A percentile compares a stretch with the other conserved stretches of the same genome.
Evolutionary conservation across 2,888 invertebrate species (phyloP).

Genomic region (Cephus spinipes): DNA sequence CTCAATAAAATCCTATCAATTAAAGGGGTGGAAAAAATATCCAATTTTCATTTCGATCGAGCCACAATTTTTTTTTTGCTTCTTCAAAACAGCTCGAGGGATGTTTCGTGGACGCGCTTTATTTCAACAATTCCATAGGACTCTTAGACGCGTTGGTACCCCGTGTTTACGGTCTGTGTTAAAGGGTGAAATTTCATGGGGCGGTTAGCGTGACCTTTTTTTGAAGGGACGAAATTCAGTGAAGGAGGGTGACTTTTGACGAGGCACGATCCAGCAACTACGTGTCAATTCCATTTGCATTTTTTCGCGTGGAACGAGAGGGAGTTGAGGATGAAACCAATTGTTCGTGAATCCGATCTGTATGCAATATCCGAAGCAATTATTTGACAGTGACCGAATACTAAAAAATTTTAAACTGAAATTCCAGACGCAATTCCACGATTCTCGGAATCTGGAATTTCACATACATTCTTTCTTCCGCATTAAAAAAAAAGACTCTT

Average conservation of each 20-base stretch:
- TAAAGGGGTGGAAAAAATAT: background rate
- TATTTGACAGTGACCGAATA: background rate
- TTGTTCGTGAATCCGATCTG: background rate
- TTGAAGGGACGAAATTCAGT: background rate
- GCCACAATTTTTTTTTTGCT: background rate
- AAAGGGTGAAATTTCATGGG: background rate
- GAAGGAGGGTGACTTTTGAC: background rate
- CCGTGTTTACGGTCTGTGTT: background rate
- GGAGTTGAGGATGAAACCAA: background rate
- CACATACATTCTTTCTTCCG: background rate
- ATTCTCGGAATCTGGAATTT: background rate
- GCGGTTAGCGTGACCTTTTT: background rate
- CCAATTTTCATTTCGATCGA: background rate
- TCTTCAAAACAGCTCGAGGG: background rate
- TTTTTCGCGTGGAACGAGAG: background rate
- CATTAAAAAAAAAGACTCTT: background rate
- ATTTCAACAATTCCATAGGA: background rate
- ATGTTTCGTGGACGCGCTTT: background rate
- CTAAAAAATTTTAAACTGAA: background rate
- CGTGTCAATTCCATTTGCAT: background rate
- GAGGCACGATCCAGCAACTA: background rate
- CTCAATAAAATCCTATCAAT: background rate
- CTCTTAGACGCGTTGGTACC: background rate
- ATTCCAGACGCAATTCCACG: background rate
- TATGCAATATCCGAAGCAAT: background rate